Percentiles rank a stretch among this genome's conserved stretches.
Evolutionary conservation across 2,113 vertebrate species (phyloP).

Genomic region (Junco hyemalis): DNA sequence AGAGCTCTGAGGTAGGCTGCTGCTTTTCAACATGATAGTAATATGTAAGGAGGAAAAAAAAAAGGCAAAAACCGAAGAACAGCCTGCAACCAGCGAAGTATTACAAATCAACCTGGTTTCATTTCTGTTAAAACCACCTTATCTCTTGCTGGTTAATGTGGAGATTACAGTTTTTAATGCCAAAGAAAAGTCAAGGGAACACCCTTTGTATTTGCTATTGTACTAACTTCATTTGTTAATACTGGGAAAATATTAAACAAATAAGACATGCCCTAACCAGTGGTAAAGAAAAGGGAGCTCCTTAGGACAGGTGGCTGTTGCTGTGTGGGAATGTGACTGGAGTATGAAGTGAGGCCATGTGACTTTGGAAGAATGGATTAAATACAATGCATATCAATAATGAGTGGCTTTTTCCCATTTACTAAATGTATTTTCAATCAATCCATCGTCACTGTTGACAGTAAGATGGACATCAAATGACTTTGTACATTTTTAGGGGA

Average conservation of each 20-base stretch:
- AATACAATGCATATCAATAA: not conserved
- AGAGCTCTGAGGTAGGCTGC: not conserved
- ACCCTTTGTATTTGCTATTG: not conserved
- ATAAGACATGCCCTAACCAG: not conserved
- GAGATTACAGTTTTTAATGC: not conserved
- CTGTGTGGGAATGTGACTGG: not conserved
- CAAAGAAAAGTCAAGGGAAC: not conserved
- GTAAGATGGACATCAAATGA: not conserved
- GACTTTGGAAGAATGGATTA: not conserved
- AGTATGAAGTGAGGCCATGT: not conserved
- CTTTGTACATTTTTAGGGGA: not conserved
- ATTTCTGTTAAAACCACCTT: not conserved
- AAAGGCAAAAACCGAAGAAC: accelerated
- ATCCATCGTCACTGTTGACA: not conserved
- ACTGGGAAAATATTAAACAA: not conserved
- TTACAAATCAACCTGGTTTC: not conserved
- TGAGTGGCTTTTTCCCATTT: not conserved
- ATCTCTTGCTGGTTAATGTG: not conserved
- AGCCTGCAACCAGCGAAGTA: not conserved
- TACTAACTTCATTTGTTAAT: not conserved
- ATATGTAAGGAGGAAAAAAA: not conserved
- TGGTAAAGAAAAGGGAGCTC: not conserved
- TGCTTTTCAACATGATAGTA: not conserved
- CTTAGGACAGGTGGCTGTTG: not conserved
- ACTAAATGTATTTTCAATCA: not conserved